A percentile compares a stretch with the other conserved stretches of the same genome.
Evolutionary conservation across 2,888 invertebrate genomes (phyloP).

Genomic region (Colostygia pectinataria): DNA sequence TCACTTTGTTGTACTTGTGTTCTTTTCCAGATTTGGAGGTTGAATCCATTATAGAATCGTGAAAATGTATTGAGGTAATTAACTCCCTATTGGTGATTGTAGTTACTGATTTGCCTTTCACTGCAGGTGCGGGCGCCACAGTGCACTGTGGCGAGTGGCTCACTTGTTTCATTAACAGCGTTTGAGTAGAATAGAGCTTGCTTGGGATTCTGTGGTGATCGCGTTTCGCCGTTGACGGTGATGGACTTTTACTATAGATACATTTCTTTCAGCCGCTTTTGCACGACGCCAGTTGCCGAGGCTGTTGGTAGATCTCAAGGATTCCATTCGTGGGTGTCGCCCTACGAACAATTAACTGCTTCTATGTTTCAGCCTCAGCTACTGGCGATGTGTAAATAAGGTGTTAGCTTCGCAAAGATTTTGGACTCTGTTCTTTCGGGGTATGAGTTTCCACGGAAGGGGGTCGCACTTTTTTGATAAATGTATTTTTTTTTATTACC

Average conservation of each 20-base stretch:
- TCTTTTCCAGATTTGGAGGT: constrained; percentile 83
- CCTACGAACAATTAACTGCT: not conserved
- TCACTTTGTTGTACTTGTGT: constrained; percentile 83
- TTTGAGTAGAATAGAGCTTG: constrained; percentile 71
- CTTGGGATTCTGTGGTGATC: constrained; percentile 66
- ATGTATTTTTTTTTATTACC: constrained; percentile 21
- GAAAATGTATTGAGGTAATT: constrained; percentile 83
- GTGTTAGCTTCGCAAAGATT: constrained; percentile 31
- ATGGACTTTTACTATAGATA: constrained; percentile 51
- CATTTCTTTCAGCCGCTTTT: constrained; percentile 18
- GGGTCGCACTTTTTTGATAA: constrained; percentile 24
- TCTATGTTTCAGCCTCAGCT: not conserved
- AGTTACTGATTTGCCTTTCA: constrained; percentile 70
- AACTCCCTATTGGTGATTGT: constrained; percentile 81
- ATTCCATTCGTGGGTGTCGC: not conserved
- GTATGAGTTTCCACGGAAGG: constrained; percentile 16
- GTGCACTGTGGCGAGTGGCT: constrained; percentile 38
- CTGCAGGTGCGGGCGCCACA: constrained; percentile 49
- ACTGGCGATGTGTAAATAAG: not conserved
- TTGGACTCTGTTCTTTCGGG: constrained; percentile 21
- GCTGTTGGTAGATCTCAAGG: not conserved
- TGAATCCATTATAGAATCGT: constrained; percentile 82
- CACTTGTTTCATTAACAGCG: constrained; percentile 57
- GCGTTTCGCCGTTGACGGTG: constrained; percentile 58
- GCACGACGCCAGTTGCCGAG: constrained; percentile 5